A percentile compares a stretch with the other conserved stretches of the same genome.
These are phyloP conservation scores for Campoplex capitator DNA, from an alignment of 2,888 invertebrate species.

Conservation along the genomic window DNA sequence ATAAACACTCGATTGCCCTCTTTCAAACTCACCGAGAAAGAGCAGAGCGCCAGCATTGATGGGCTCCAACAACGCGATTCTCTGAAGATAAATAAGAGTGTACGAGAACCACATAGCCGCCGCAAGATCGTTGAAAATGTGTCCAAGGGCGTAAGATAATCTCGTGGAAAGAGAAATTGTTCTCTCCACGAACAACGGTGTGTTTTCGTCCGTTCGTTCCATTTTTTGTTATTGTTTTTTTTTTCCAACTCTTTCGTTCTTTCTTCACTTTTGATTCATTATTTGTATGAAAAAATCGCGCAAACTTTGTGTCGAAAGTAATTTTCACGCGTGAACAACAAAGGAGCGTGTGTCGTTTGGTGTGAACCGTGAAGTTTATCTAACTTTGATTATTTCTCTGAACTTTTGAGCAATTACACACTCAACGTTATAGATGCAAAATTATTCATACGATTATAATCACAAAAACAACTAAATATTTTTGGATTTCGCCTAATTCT, in stretches of 20 bases:
- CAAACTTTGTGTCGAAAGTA: neutral
- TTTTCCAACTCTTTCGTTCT: neutral
- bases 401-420: neutral
- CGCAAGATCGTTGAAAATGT: constrained; percentile 85
- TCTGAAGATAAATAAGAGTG: constrained; percentile 84
- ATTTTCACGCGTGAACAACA: neutral
- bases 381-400: neutral
- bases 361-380: neutral
- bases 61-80: constrained; percentile 80
- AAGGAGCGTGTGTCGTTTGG: neutral
- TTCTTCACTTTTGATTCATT: neutral
- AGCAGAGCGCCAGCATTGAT: constrained; percentile 81
- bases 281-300: neutral
- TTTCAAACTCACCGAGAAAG: constrained; percentile 77
- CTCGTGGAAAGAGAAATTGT: constrained; percentile 76
- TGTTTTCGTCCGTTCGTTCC: constrained; percentile 71
- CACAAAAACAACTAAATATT: neutral
- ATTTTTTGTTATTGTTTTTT: constrained; percentile 46
- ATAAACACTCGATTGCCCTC: neutral
- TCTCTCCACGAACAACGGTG: constrained; percentile 75
- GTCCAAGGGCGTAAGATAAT: constrained; percentile 83
- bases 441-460: neutral
- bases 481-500: neutral
- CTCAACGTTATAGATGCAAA: neutral
- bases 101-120: constrained; percentile 86